Evolutionary conservation across 1,140 invertebrate species (phyloP), one percentile per base, ranked within the genome.

Genomic region (Drosophila burlai): DNA sequence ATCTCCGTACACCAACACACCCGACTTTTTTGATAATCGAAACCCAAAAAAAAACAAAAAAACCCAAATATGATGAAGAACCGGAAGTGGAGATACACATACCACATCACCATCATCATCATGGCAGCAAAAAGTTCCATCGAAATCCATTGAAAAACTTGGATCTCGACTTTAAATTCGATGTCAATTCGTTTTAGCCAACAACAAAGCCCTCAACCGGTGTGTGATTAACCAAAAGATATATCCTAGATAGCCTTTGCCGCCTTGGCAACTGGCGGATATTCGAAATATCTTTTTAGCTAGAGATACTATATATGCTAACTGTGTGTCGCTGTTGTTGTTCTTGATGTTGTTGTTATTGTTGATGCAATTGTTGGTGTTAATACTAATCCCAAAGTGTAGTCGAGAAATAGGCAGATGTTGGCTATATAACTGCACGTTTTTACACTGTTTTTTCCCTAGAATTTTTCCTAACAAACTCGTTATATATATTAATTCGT

Each of bases 161-260:
- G 91, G 91, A 92, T 92, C 91, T 92, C 78, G 91, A 92, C 67
- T 92, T 92, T 81, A 92, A 92, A 92, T 92, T 92, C 59, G 91
- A 92, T 92, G 91, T 92, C 78, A 92, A 92, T 90, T 92, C 91
- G 80, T 92, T 92, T 91, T 92, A 92, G 89, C 87, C 80, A 83
- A 83, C 77, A 85, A 77, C 60, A 68, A 73, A 69, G 64, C 49
- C 72, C 60, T 68, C 75, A 81, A 82, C 76, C 74, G 85, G 81
- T 86, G 83, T 84, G 83, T 85, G 74, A 71, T 68, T 81, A 59
- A 26, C 49, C 26, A 49, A 71, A 67, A 52, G 29, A 34, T 57
- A 54, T 67, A 55, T 38, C 45, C 57, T 49, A 49, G 15, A 49
- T 9, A 9, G 57, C 40, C 54, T 13, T 36, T 31, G 29, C 15